Evolutionary conservation across 1,140 invertebrate genomes (phyloP).

Genomic region (Caligus rogercresseyi): DNA sequence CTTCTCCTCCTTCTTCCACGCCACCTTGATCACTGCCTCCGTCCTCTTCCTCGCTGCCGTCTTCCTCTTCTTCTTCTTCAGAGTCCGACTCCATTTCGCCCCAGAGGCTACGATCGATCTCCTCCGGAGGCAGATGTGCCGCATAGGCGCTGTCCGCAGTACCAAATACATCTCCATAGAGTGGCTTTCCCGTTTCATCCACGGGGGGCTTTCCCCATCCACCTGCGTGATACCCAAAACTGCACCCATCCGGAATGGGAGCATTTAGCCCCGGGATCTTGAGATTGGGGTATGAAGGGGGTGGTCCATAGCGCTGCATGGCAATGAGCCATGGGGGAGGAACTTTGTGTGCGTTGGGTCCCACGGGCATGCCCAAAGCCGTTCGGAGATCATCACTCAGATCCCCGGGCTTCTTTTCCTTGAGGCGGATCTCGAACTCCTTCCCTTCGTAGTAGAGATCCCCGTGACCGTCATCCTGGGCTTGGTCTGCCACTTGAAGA

Average conservation of each 20-base stretch:
- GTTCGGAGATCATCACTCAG: constrained; percentile 85
- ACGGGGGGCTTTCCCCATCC: constrained; percentile 99
- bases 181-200: constrained; percentile 86
- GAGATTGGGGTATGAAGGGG: constrained; percentile 94
- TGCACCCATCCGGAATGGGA: constrained; percentile 84
- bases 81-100: constrained; percentile 93
- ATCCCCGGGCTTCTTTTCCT: constrained; percentile 97
- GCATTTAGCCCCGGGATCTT: constrained; percentile 88
- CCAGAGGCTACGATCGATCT: constrained; percentile 74
- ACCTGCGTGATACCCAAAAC: constrained; percentile 96
- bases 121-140: constrained; percentile 23
- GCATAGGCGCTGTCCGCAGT: constrained; percentile 15
- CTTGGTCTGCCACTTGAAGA: constrained; percentile 99
- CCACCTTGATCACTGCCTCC: constrained; percentile 45
- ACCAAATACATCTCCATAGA: constrained; percentile 98
- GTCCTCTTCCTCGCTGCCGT: constrained; percentile 57
- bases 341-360: constrained; percentile 63
- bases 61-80: constrained; percentile 73
- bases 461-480: constrained; percentile 94
- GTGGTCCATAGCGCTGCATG: constrained; percentile 93
- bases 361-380: constrained; percentile 95
- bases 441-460: constrained; percentile 99
- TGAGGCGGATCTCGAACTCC: constrained; percentile 90
- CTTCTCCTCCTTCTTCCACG: constrained; percentile 41
- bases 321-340: constrained; percentile 99